phyloP scores from a whole-genome alignment of 2,888 invertebrate genomes.

The Amphipoea oculea region DNA sequence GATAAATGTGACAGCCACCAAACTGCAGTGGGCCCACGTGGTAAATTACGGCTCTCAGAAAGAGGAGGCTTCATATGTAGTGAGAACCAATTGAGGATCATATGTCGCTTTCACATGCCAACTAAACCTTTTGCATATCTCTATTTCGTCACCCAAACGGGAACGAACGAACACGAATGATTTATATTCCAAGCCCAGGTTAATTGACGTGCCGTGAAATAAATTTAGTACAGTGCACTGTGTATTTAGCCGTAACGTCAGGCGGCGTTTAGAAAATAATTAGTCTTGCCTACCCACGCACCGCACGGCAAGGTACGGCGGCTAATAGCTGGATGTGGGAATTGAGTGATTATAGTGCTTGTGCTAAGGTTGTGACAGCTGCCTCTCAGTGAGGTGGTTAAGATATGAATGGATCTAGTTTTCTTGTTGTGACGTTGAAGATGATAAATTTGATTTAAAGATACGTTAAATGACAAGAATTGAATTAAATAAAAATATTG shows the following conservation, averaged over 20 bases:
- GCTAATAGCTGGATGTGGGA: constrained; percentile 56
- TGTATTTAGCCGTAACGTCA: constrained; percentile 72
- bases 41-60: not conserved
- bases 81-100: not conserved
- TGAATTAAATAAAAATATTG: not conserved
- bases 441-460: constrained; percentile 6
- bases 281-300: constrained; percentile 66
- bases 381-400: constrained; percentile 35
- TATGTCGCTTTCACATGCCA: not conserved
- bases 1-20: not conserved
- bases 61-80: not conserved
- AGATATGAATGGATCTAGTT: constrained; percentile 16
- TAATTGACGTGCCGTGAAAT: constrained; percentile 79
- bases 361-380: constrained; percentile 44
- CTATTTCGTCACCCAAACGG: constrained; percentile 27
- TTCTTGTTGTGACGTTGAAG: constrained; percentile 9
- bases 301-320: constrained; percentile 29
- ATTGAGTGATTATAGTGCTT: constrained; percentile 42
- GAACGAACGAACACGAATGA: constrained; percentile 69
- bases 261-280: constrained; percentile 74
- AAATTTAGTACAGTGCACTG: constrained; percentile 76
- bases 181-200: constrained; percentile 74
- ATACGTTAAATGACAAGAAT: not conserved
- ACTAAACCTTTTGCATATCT: constrained; percentile 36
- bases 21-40: too few relatives aligned